These are phyloP conservation scores for Steinernema scapterisci DNA, from an alignment of 2,888 invertebrate species.

Conservation along the genomic window DNA sequence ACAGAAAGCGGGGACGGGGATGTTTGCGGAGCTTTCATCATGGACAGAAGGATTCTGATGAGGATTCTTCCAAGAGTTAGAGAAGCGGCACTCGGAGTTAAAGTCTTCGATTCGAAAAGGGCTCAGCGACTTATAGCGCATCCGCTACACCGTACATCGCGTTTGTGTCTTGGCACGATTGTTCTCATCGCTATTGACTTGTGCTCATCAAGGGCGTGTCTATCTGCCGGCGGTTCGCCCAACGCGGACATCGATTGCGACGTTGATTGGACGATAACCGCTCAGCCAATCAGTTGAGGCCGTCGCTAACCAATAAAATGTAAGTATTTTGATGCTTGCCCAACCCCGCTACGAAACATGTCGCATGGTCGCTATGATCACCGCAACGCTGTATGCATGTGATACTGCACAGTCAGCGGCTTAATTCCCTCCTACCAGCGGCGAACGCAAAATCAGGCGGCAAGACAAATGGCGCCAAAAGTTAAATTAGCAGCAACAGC, in stretches of 20 bases:
- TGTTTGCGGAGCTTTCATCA: no score
- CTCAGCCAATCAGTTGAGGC: conserved; percentile 30
- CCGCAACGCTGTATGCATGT: not conserved
- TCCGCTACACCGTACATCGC: not conserved
- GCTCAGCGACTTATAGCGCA: no score
- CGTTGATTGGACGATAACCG: conserved; percentile 32
- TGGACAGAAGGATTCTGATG: no score
- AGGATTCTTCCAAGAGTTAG: no score
- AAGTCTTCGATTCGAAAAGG: no score
- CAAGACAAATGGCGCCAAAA: no score
- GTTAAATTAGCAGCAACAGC: no score
- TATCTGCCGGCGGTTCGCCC: conserved; percentile 1
- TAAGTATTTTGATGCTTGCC: conserved; percentile 31
- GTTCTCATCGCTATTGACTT: not conserved
- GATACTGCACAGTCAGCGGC: not conserved
- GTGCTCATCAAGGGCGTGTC: conserved; percentile 19
- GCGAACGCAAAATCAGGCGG: no score
- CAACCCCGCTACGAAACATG: conserved; percentile 24
- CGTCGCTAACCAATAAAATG: conserved; percentile 33
- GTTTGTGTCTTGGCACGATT: conserved; percentile 14
- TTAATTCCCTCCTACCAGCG: no score
- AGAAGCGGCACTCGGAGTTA: no score
- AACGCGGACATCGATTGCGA: conserved; percentile 28
- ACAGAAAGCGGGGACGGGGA: no score
- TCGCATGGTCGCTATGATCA: conserved; percentile 4